Percentiles rank a stretch among this genome's conserved stretches.
Evolutionary conservation across 1,140 invertebrate genomes (phyloP).

Genomic region (Pseudomyrmex flavicornis): DNA sequence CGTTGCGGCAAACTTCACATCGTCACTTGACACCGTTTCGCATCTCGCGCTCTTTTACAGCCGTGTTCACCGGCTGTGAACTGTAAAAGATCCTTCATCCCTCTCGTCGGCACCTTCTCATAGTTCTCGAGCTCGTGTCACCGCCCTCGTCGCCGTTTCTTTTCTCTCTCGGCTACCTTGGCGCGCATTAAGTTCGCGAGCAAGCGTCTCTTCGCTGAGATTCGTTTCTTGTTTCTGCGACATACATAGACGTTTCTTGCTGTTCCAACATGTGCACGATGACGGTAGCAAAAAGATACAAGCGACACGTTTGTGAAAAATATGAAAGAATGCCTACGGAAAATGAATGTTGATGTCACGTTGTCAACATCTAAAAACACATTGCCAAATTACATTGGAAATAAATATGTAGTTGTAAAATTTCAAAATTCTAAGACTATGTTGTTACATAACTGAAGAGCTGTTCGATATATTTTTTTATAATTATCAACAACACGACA

Average conservation of each 20-base stretch:
- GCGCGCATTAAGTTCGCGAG: slow-evolving; percentile 9
- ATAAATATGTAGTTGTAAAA: neutral
- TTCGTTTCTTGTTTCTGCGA: slow-evolving; percentile 15
- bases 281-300: neutral
- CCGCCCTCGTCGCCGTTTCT: neutral
- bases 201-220: neutral
- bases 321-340: neutral
- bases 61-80: slow-evolving; percentile 46
- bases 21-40: slow-evolving; percentile 35
- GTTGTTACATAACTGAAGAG: no score
- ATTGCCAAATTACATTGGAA: neutral
- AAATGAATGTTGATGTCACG: neutral
- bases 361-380: neutral
- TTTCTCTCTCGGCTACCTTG: slow-evolving; percentile 1
- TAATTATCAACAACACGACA: neutral
- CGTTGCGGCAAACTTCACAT: slow-evolving; percentile 14
- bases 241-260: neutral
- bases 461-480: no score
- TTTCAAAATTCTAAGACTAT: no score
- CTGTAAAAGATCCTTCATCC: slow-evolving; percentile 50
- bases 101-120: slow-evolving; percentile 28
- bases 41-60: slow-evolving; percentile 36
- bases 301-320: neutral
- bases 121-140: slow-evolving; percentile 20
- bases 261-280: neutral